phyloP scores from a whole-genome alignment of 1,140 invertebrate species.

The Papilio xuthus region DNA sequence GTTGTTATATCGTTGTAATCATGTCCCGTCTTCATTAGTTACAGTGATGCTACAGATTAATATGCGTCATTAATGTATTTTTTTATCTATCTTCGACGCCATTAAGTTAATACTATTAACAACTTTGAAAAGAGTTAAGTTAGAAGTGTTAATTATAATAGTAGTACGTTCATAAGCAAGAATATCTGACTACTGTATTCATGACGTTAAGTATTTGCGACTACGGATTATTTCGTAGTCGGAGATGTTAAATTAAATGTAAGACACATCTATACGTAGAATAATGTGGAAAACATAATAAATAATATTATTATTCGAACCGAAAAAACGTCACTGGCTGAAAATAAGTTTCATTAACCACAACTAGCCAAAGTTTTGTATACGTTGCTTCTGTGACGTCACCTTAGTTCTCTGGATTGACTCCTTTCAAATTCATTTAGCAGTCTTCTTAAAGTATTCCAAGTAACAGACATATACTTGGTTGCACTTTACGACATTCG shows the following conservation, averaged over 20 bases:
- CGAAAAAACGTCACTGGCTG: no score
- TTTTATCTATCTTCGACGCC: background rate
- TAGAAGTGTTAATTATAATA: background rate
- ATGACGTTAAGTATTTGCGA: no score
- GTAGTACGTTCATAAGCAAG: background rate
- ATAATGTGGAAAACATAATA: background rate
- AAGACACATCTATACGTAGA: no score
- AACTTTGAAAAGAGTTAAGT: background rate
- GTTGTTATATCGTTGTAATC: slow-evolving; percentile 10
- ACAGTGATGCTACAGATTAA: slow-evolving; percentile 30
- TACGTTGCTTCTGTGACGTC: no score
- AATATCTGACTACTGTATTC: no score
- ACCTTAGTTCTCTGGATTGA: background rate
- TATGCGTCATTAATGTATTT: background rate
- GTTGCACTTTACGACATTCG: background rate
- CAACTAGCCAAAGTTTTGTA: no score
- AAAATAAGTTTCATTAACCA: no score
- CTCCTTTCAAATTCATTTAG: background rate
- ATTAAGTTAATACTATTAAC: background rate
- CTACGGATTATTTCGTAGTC: no score
- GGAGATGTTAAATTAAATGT: no score
- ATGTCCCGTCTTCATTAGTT: slow-evolving; percentile 31
- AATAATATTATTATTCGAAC: background rate
- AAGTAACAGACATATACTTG: background rate
- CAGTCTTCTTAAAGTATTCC: background rate